Evolutionary conservation across 2,888 invertebrate species (phyloP).

Genomic region (Lagria hirta): DNA sequence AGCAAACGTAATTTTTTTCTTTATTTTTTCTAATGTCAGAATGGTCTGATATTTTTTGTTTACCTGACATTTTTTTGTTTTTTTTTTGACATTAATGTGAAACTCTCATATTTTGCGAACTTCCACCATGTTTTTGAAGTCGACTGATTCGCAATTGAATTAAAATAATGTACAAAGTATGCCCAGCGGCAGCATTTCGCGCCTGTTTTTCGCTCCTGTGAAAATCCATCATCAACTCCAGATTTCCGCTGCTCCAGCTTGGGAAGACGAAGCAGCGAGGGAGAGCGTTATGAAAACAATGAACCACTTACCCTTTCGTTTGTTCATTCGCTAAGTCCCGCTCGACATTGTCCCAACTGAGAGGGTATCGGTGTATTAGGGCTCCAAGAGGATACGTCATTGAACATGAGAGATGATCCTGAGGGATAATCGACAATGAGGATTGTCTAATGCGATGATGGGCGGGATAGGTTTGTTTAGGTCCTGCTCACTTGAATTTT

Average conservation of each 20-base stretch:
- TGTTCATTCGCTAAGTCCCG: slow-evolving; percentile 20
- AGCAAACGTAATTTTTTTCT: no score
- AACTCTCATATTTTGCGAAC: no score
- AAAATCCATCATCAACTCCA: slow-evolving; percentile 21
- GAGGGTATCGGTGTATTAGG: slow-evolving; percentile 19
- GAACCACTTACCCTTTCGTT: slow-evolving; percentile 23
- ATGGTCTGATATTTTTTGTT: no score
- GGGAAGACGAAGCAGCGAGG: no score
- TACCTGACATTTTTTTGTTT: no score
- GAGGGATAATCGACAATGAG: slow-evolving; percentile 10
- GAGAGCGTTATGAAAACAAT: slow-evolving; percentile 16
- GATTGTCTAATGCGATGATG: slow-evolving; percentile 10
- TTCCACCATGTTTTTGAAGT: no score
- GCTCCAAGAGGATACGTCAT: background rate
- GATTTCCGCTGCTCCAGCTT: slow-evolving; percentile 13
- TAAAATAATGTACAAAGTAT: slow-evolving; percentile 20
- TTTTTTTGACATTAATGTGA: no score
- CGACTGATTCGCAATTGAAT: no score
- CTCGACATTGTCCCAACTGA: slow-evolving; percentile 21
- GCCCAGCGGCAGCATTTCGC: slow-evolving; percentile 18
- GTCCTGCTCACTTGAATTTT: slow-evolving; percentile 7
- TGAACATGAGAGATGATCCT: slow-evolving; percentile 13
- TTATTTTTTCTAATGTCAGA: no score
- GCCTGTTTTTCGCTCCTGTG: slow-evolving; percentile 17
- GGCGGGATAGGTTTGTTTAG: slow-evolving; percentile 17